Evolutionary conservation across 2,113 vertebrate species (phyloP).

Genomic region (Rousettus leschenaultii): DNA sequence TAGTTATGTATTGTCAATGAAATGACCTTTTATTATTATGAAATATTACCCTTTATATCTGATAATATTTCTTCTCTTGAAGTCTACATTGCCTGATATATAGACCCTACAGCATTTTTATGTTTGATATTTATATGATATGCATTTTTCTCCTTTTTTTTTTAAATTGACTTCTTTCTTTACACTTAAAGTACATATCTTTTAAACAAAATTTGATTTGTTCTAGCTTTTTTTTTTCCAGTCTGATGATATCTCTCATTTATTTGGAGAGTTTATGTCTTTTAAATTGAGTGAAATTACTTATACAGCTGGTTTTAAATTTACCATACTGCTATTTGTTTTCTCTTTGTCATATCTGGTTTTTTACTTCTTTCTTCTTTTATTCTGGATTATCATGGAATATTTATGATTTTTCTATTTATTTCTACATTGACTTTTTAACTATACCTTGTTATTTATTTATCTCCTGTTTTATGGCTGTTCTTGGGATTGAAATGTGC

Average conservation of each 20-base stretch:
- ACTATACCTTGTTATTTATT: neutral
- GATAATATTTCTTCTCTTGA: neutral
- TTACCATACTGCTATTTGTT: neutral
- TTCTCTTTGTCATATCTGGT: neutral
- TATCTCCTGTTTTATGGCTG: neutral
- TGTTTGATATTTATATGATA: neutral
- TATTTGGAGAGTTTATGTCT: neutral
- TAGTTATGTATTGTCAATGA: neutral
- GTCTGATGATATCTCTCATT: neutral
- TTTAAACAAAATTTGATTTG: neutral
- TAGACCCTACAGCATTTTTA: neutral
- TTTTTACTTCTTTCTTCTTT: neutral
- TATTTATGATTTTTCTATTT: neutral
- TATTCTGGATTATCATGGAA: neutral
- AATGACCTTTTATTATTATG: neutral
- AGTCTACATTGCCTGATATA: neutral
- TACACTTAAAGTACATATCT: neutral
- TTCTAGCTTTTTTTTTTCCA: neutral
- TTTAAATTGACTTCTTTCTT: neutral
- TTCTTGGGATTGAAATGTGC: neutral
- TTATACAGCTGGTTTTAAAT: neutral
- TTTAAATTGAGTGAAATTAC: neutral
- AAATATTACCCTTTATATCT: neutral
- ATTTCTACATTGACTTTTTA: neutral
- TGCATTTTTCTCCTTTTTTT: neutral